Evolutionary conservation across 1,140 invertebrate genomes (phyloP).

Genomic region (Aricia agestis): DNA sequence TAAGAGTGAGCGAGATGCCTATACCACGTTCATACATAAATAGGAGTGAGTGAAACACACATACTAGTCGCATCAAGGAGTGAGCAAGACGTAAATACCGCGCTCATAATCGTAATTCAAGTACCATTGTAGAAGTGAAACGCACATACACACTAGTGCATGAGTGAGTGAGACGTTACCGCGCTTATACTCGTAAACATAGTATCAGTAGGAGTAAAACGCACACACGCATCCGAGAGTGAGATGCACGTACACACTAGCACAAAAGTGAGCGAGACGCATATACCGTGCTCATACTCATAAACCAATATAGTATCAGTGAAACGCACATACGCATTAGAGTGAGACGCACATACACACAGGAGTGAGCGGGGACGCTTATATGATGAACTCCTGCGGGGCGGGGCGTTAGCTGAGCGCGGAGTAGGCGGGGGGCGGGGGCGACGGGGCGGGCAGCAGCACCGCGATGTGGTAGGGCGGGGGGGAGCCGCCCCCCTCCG

Average conservation of each 20-base stretch:
- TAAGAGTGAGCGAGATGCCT: no score
- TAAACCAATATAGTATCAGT: no score
- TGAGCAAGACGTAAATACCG: no score
- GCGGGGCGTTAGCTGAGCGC: conserved; percentile 76
- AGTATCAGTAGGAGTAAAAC: no score
- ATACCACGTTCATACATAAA: no score
- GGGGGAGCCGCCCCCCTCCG: conserved; percentile 54
- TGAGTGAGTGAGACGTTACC: no score
- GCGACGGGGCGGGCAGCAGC: conserved; percentile 78
- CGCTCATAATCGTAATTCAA: no score
- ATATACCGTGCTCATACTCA: neutral
- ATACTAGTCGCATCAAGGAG: neutral
- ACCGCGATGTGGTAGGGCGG: conserved; percentile 83
- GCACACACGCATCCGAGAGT: neutral
- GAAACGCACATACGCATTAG: neutral
- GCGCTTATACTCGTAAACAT: no score
- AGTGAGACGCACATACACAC: neutral
- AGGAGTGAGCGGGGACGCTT: conserved; percentile 17
- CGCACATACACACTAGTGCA: no score
- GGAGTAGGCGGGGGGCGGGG: conserved; percentile 80
- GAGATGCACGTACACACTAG: neutral
- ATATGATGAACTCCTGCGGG: conserved; percentile 41
- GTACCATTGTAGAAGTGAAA: no score
- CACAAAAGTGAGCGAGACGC: neutral
- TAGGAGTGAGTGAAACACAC: neutral